Evolutionary conservation across 2,113 vertebrate species (phyloP), one percentile per base, ranked within the genome.

Genomic region (Syngnathoides biaculeatus): DNA sequence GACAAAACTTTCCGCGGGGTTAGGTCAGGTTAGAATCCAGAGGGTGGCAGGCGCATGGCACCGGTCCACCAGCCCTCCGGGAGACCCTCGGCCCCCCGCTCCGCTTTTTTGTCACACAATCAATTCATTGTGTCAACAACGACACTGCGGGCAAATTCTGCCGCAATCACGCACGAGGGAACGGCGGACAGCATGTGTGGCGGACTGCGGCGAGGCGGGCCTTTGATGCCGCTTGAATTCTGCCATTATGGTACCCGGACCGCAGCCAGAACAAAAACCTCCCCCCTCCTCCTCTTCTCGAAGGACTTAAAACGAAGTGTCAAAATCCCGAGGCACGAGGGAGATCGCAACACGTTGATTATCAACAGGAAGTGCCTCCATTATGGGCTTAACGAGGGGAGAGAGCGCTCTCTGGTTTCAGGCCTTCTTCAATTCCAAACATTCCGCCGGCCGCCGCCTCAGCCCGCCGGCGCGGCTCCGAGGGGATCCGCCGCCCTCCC

Each of bases 301-400:
- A 5, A 57, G 64, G 72, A 79, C 64, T 77, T 61, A 38, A 79
- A 77, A 84, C 73, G 72, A 88, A 86, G 88, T 88, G 84, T 84
- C 80, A 84, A 84, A 86, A 86, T 83, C 86, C 76, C 40, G 56
- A 69, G 61, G 77, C 68, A 52, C 71, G 14, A 67, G 64, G 69
- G 58, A 86, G 87, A 89, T 90, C 84, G 89, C 87, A 91, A 90
- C 87, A 90, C 77, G 80, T 75, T 73, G 83, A 85, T 84, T 78
- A 87, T 77, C 81, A 90, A 90, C 85, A 89, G 89, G 89, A 90
- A 89, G 89, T 85, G 84, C 63, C 79, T 87, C 89, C 90, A 91
- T 92, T 91, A 90, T 87, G 78, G 81, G 89, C 88, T 92, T 91
- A 90, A 73, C 77, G 75, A 78, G 71, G 61, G 74, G 66, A 77